These are phyloP conservation scores for Eupristina koningsbergeri DNA, from an alignment of 1,140 invertebrate genomes.

Conservation along the genomic window DNA sequence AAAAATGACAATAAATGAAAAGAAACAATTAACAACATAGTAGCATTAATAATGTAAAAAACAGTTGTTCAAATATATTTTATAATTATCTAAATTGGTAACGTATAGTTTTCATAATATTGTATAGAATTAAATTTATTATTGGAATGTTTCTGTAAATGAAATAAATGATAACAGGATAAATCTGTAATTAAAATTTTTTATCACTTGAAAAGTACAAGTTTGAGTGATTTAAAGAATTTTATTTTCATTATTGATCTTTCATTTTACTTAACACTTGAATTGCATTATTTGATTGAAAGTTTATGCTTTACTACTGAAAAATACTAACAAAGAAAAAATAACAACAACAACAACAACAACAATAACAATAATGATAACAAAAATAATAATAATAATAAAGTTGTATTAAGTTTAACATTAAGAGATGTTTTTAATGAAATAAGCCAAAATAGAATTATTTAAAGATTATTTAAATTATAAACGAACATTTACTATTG, in stretches of 20 bases:
- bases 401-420: too few relatives aligned
- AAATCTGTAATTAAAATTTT: slow-evolving; percentile 7
- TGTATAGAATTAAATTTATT: too few relatives aligned
- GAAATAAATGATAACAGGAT: slow-evolving; percentile 18
- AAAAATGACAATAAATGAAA: slow-evolving; percentile 22
- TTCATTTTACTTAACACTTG: background rate
- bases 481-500: too few relatives aligned
- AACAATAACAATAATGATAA: too few relatives aligned
- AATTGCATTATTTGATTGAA: background rate
- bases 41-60: background rate
- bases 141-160: slow-evolving; percentile 3
- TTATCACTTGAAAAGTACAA: background rate
- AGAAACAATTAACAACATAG: background rate
- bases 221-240: background rate
- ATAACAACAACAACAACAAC: too few relatives aligned
- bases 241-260: background rate
- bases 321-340: background rate
- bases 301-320: slow-evolving; percentile 6
- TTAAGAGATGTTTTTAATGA: too few relatives aligned
- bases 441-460: too few relatives aligned
- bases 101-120: background rate
- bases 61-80: background rate
- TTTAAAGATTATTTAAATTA: too few relatives aligned
- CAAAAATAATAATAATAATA: too few relatives aligned
- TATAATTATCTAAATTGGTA: background rate